These are phyloP conservation scores for Drosophila borealis DNA, from an alignment of 2,888 invertebrate species.

Conservation along the genomic window DNA sequence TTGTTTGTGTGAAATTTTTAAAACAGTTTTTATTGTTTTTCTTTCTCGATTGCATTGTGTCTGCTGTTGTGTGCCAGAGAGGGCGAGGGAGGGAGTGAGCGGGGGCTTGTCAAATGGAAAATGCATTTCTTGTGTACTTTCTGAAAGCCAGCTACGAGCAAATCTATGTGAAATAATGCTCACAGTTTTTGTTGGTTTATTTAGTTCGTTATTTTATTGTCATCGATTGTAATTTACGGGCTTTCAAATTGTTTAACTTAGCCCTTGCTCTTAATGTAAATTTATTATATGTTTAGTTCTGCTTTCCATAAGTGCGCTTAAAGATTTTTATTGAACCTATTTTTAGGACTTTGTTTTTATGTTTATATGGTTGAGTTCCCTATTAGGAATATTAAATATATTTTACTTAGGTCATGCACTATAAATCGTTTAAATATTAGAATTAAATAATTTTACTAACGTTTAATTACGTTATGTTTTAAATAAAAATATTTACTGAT, in stretches of 20 bases:
- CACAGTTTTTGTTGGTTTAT: conserved; percentile 13
- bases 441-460: too few species aligned
- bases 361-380: too few species aligned
- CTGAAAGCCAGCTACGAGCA: conserved; percentile 5
- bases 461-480: not conserved
- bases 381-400: too few species aligned
- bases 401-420: too few species aligned
- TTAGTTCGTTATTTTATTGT: conserved; percentile 41
- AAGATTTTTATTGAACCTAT: not conserved
- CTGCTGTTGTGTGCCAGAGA: conserved; percentile 3
- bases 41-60: conserved; percentile 34
- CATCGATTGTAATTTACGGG: conserved; percentile 44
- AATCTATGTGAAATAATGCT: conserved; percentile 23
- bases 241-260: conserved; percentile 16
- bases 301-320: not conserved
- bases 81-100: not conserved
- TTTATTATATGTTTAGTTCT: conserved; percentile 14
- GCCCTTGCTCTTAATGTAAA: conserved; percentile 17
- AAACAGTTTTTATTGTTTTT: conserved; percentile 48
- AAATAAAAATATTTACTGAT: not conserved
- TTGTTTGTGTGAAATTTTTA: conserved; percentile 46
- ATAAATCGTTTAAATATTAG: too few species aligned
- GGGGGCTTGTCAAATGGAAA: conserved; percentile 30
- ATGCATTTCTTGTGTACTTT: conserved; percentile 54
- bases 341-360: not conserved